Conservation (phyloP, 2,888 invertebrate genomes). For the Drosophila helvetica region DNA sequence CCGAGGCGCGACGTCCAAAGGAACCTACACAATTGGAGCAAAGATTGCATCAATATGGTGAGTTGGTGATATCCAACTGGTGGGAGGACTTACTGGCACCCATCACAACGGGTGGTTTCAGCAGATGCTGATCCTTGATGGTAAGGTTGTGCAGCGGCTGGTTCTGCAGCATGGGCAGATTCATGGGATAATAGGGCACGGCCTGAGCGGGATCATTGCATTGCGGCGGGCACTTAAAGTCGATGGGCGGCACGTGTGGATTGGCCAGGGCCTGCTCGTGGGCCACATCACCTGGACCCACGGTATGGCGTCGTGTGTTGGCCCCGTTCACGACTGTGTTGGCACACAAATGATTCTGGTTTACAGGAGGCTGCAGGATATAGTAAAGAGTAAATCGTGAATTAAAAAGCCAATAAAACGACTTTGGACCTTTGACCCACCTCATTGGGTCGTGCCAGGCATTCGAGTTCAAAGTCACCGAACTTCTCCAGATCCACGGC, state of each 20-base stretch:
- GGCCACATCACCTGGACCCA: conserved; percentile 95
- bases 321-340: conserved; percentile 68
- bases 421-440: conserved; percentile 44
- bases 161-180: conserved; percentile 92
- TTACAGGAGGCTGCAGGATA: conserved; percentile 56
- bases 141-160: conserved; percentile 93
- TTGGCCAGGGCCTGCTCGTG: conserved; percentile 90
- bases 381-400: neutral
- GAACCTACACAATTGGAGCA: conserved; percentile 84
- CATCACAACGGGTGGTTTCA: conserved; percentile 96
- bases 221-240: conserved; percentile 82
- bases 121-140: conserved; percentile 95
- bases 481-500: conserved; percentile 83
- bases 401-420: neutral
- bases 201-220: conserved; percentile 60
- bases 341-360: conserved; percentile 77
- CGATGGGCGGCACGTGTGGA: conserved; percentile 82
- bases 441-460: conserved; percentile 80
- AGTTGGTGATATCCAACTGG: too few relatives aligned
- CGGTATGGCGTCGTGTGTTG: conserved; percentile 94
- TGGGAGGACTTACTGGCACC: conserved; percentile 87
- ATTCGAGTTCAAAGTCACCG: conserved; percentile 82
- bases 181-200: conserved; percentile 90
- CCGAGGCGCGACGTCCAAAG: conserved; percentile 96
- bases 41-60: neutral